phyloP scores from a whole-genome alignment of 2,797 vertebrate species.

The Fundulus diaphanus region DNA sequence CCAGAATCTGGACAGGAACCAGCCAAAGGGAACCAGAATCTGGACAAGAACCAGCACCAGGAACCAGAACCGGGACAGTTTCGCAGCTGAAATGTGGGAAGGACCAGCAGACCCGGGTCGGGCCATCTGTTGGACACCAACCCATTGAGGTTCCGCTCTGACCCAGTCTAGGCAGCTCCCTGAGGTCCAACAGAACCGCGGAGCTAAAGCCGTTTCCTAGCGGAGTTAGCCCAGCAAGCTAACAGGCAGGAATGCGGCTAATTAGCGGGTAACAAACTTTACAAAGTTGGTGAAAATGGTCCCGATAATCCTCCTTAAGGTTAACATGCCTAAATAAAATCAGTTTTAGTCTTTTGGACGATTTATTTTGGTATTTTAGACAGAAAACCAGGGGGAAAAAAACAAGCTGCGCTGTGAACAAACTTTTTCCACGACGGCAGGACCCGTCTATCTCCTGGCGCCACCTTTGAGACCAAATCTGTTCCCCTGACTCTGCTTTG shows the following conservation, averaged over 20 bases:
- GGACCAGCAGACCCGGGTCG: too few species aligned
- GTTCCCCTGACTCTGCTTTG: background rate
- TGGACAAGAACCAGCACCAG: too few species aligned
- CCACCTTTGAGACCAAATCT: conserved; percentile 36
- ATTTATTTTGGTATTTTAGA: rapidly evolving
- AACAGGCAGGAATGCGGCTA: conserved; percentile 23
- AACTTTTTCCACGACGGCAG: conserved; percentile 58
- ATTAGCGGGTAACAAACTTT: conserved; percentile 13
- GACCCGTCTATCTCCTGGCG: conserved; percentile 56
- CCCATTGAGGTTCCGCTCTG: too few species aligned
- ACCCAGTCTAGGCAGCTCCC: background rate
- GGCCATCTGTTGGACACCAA: too few species aligned
- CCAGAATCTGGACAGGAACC: too few species aligned
- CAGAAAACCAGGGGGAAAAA: background rate
- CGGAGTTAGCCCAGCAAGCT: conserved; percentile 19
- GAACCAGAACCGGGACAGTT: background rate
- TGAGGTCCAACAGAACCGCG: background rate
- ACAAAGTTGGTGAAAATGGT: background rate
- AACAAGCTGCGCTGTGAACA: background rate
- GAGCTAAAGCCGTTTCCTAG: background rate
- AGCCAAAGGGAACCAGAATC: too few species aligned
- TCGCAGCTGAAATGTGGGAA: too few species aligned
- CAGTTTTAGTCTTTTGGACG: rapidly evolving
- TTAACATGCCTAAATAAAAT: rapidly evolving
- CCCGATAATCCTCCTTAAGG: rapidly evolving